These are phyloP conservation scores for Aleiodes testaceus DNA, from an alignment of 2,888 invertebrate genomes.

Conservation along the genomic window DNA sequence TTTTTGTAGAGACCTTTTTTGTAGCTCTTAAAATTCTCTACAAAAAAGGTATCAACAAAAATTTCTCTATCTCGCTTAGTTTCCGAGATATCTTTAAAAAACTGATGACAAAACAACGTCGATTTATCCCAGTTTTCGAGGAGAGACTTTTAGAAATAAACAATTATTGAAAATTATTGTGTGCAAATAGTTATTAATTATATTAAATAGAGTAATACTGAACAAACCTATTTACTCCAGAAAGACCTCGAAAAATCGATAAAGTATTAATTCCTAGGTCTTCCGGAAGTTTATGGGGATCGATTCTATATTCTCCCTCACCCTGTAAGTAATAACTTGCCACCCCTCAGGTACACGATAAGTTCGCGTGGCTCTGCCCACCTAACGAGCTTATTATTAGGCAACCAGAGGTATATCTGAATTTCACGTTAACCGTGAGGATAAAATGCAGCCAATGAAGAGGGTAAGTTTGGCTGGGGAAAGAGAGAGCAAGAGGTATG, in stretches of 20 bases:
- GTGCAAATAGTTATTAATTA: no score
- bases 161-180: no score
- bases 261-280: not conserved
- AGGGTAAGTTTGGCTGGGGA: constrained; percentile 25
- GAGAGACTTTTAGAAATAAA: no score
- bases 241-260: not conserved
- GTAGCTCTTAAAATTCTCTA: no score
- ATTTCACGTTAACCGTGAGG: constrained; percentile 61
- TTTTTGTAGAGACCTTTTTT: no score
- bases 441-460: constrained; percentile 27
- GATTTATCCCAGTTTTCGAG: no score
- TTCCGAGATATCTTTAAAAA: no score
- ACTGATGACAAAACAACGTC: no score
- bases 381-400: constrained; percentile 64
- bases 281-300: constrained; percentile 13
- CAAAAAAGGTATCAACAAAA: no score
- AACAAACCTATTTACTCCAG: no score
- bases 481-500: constrained; percentile 38
- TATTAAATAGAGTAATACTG: no score
- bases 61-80: no score
- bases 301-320: constrained; percentile 14
- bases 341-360: constrained; percentile 18
- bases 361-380: constrained; percentile 48
- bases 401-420: constrained; percentile 58
- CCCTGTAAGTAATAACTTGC: not conserved